Evolutionary conservation across 2,113 vertebrate species (phyloP).

Genomic region (Vanacampus margaritifer): DNA sequence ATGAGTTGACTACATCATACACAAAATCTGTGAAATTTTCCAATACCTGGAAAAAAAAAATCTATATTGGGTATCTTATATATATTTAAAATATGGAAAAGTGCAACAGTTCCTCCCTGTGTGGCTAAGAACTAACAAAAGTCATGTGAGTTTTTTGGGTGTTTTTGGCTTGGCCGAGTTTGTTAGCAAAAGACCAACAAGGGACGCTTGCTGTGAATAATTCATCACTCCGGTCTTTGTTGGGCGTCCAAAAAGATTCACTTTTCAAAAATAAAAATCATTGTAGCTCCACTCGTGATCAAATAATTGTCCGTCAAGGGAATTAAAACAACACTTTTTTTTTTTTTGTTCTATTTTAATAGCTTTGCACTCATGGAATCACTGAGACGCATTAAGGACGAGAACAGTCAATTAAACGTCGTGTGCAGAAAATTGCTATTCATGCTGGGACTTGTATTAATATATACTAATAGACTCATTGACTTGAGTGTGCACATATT

Average conservation of each 20-base stretch:
- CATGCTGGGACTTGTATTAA: not conserved
- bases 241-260: slow-evolving; percentile 64
- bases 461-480: not conserved
- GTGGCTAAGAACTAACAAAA: slow-evolving; percentile 2
- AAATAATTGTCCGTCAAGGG: slow-evolving; percentile 70
- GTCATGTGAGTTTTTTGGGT: slow-evolving; percentile 26
- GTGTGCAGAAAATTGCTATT: not conserved
- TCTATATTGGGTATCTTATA: no score
- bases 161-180: slow-evolving; percentile 47
- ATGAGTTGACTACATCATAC: no score
- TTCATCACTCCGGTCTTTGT: slow-evolving; percentile 73
- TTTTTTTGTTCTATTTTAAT: slow-evolving; percentile 31
- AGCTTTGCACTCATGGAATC: not conserved
- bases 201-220: slow-evolving; percentile 68
- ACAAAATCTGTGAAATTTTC: no score
- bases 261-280: slow-evolving; percentile 70
- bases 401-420: not conserved
- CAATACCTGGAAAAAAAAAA: no score
- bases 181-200: slow-evolving; percentile 54
- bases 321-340: slow-evolving; percentile 49
- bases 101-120: no score
- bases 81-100: no score
- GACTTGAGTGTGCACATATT: not conserved
- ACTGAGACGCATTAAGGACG: not conserved
- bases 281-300: slow-evolving; percentile 70